Conservation (phyloP, 2,888 invertebrate species). For the Lacanobia wlatinum region DNA sequence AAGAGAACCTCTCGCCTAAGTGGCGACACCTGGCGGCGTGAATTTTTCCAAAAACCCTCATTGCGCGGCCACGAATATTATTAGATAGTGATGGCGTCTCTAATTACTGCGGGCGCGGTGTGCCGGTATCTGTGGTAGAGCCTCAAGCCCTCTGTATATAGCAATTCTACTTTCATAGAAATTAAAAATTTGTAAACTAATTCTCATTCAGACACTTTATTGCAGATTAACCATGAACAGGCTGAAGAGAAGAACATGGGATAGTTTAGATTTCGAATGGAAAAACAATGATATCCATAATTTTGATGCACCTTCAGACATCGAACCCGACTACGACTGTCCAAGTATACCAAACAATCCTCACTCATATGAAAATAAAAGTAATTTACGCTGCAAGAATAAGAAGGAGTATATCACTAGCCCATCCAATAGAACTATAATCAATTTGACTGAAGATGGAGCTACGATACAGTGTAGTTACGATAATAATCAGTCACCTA, state of each 20-base stretch:
- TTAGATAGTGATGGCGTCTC: too few species aligned
- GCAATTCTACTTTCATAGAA: neutral
- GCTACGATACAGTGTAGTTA: slow-evolving; percentile 93
- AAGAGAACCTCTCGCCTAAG: too few species aligned
- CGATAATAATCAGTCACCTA: slow-evolving; percentile 85
- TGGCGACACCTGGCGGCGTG: too few species aligned
- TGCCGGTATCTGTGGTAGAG: too few species aligned
- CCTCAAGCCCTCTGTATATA: neutral
- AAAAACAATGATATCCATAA: slow-evolving; percentile 87
- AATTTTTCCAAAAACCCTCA: too few species aligned
- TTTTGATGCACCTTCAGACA: slow-evolving; percentile 88
- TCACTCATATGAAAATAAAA: slow-evolving; percentile 85
- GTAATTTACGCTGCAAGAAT: slow-evolving; percentile 75
- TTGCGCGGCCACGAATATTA: too few species aligned
- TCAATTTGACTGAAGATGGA: slow-evolving; percentile 93
- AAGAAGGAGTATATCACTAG: slow-evolving; percentile 80
- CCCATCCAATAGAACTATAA: slow-evolving; percentile 93
- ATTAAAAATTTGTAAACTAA: neutral
- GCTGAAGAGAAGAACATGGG: slow-evolving; percentile 91
- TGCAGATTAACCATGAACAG: slow-evolving; percentile 85
- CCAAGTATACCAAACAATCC: slow-evolving; percentile 89
- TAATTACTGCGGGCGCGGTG: too few species aligned
- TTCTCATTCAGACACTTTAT: slow-evolving; percentile 55
- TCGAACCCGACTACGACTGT: slow-evolving; percentile 87
- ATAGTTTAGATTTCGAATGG: slow-evolving; percentile 91